phyloP scores from a whole-genome alignment of 2,113 vertebrate species.

The Ancistrus triradiatus region DNA sequence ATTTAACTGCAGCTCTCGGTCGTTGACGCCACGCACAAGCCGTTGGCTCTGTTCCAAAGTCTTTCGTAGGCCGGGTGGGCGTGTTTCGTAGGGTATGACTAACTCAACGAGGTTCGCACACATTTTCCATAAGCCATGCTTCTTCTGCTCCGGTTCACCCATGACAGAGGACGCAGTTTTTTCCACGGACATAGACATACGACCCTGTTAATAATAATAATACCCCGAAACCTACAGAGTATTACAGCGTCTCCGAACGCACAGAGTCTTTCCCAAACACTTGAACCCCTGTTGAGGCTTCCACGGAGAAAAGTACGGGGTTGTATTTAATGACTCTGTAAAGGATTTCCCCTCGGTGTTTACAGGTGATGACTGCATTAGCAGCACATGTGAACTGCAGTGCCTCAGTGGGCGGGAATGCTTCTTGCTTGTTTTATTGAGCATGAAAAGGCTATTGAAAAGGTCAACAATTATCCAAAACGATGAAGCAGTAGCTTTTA shows the following conservation, averaged over 20 bases:
- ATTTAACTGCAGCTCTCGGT: neutral
- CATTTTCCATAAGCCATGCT: conserved; percentile 42
- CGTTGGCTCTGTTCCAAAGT: neutral
- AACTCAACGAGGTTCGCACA: no score
- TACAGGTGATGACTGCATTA: conserved; percentile 44
- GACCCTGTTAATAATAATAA: conserved; percentile 34
- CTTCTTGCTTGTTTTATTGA: conserved; percentile 44
- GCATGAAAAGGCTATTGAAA: conserved; percentile 39
- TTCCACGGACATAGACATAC: conserved; percentile 32
- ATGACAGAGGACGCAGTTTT: conserved; percentile 40
- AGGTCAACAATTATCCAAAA: conserved; percentile 42
- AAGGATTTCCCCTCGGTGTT: conserved; percentile 48
- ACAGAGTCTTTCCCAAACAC: conserved; percentile 45
- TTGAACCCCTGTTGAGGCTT: conserved; percentile 38
- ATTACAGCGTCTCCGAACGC: conserved; percentile 41
- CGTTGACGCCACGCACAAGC: neutral
- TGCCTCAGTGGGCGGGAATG: conserved; percentile 40
- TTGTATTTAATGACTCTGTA: conserved; percentile 44
- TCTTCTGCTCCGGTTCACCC: conserved; percentile 32
- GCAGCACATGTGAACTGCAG: conserved; percentile 35
- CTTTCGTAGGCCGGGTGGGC: no score
- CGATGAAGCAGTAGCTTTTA: conserved; percentile 36
- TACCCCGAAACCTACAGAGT: conserved; percentile 27
- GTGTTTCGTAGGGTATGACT: neutral
- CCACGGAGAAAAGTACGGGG: conserved; percentile 42